Percentiles rank a stretch among this genome's conserved stretches.
phyloP scores from a whole-genome alignment of 2,888 invertebrate genomes.

The Mesoligia furuncula region DNA sequence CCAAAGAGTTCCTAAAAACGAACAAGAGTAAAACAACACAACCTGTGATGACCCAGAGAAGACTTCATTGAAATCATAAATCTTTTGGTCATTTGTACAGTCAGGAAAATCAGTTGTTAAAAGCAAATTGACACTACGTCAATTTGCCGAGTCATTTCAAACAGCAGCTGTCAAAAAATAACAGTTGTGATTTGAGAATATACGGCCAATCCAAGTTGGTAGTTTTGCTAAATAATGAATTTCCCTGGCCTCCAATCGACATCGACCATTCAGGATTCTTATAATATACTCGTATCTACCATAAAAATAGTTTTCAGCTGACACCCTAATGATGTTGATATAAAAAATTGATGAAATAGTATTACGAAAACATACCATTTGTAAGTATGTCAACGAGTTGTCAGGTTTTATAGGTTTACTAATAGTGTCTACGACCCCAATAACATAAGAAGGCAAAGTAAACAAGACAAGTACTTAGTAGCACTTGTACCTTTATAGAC shows the following conservation, averaged over 20 bases:
- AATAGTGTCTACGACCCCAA: constrained; percentile 25
- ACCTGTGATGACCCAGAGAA: too few species aligned
- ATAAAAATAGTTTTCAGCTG: neutral
- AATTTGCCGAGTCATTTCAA: too few species aligned
- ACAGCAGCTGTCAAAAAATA: too few species aligned
- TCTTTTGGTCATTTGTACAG: too few species aligned
- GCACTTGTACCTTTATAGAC: constrained; percentile 17
- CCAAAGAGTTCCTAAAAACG: too few species aligned
- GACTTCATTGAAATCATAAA: too few species aligned
- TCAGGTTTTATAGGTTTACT: constrained; percentile 17
- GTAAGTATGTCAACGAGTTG: constrained; percentile 14
- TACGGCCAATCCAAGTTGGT: too few species aligned
- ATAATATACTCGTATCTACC: neutral
- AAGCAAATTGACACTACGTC: too few species aligned
- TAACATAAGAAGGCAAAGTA: constrained; percentile 13
- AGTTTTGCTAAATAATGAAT: too few species aligned
- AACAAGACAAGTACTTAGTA: constrained; percentile 11
- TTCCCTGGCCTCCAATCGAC: neutral
- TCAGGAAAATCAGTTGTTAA: too few species aligned
- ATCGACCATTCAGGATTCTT: neutral
- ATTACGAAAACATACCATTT: constrained; percentile 10
- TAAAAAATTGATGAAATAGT: neutral
- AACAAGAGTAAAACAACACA: too few species aligned
- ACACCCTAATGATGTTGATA: neutral
- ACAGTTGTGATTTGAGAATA: too few species aligned